phyloP scores from a whole-genome alignment of 2,797 vertebrate species.

The Helostoma temminkii region DNA sequence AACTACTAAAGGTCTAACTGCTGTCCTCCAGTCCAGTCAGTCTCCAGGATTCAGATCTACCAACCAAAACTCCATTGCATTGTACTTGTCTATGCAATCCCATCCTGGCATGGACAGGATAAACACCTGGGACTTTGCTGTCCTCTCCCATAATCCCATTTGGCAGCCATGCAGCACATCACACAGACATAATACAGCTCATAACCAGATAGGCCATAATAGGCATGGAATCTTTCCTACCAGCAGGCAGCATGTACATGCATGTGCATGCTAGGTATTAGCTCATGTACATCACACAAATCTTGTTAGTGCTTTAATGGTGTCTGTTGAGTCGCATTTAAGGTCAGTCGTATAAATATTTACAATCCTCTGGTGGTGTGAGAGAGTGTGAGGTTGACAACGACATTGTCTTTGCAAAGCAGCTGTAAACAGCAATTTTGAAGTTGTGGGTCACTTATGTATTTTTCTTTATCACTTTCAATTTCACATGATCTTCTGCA shows the following conservation, averaged over 20 bases:
- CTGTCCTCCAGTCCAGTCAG: background rate
- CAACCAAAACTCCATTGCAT: background rate
- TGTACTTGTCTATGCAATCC: conserved; percentile 33
- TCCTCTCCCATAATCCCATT: conserved; percentile 67
- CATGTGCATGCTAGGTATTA: conserved; percentile 21
- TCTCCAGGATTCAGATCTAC: conserved; percentile 4
- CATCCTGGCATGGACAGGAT: conserved; percentile 47
- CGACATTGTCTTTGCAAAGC: background rate
- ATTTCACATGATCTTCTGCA: conserved; percentile 14
- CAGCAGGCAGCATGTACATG: conserved; percentile 8
- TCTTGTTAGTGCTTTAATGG: background rate
- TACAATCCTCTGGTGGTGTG: conserved; percentile 1
- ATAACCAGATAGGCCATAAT: conserved; percentile 50
- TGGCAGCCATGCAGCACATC: conserved; percentile 65
- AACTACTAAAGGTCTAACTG: background rate
- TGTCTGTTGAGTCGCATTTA: conserved; percentile 11
- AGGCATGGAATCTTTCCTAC: conserved; percentile 63
- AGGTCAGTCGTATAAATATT: conserved; percentile 6
- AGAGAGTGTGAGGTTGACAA: conserved; percentile 2
- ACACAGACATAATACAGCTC: conserved; percentile 37
- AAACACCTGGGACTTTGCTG: conserved; percentile 70
- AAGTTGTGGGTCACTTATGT: background rate
- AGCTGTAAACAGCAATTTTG: background rate
- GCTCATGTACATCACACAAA: conserved; percentile 1
- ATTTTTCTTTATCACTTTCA: background rate